A percentile compares a stretch with the other conserved stretches of the same genome.
Conservation (phyloP, 2,113 vertebrate genomes). For the Leuciscus idus region DNA sequence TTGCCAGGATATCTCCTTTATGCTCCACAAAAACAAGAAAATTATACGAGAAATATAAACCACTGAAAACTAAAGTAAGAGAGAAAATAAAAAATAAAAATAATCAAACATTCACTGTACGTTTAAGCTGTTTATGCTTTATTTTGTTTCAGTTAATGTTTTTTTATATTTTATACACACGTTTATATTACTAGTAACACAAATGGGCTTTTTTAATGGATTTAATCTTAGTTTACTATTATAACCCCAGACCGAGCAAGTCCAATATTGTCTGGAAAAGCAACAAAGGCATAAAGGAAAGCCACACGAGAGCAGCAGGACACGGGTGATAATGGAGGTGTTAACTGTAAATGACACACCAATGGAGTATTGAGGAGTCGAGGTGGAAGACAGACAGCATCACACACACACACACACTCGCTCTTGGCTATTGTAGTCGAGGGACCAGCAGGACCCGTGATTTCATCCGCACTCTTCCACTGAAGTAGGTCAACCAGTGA, state of each 20-base stretch:
- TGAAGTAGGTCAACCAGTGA: constrained; percentile 94
- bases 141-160: background rate
- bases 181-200: background rate
- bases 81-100: background rate
- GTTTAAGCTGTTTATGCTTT: background rate
- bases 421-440: constrained; percentile 68
- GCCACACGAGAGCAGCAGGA: background rate
- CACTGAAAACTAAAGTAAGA: background rate
- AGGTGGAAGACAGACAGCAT: constrained; percentile 42
- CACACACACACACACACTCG: constrained; percentile 73
- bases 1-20: background rate
- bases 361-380: constrained; percentile 14
- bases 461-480: constrained; percentile 60
- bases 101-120: too few relatives aligned
- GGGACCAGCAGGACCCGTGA: constrained; percentile 64
- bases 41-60: background rate
- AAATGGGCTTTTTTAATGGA: background rate
- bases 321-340: constrained; percentile 63
- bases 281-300: constrained; percentile 7
- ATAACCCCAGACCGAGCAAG: background rate
- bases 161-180: too few relatives aligned
- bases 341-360: constrained; percentile 66
- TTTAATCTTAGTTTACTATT: background rate
- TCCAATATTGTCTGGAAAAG: background rate
- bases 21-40: background rate